Conservation (phyloP, 2,888 invertebrate genomes). For the Halictus quadricinctus region DNA sequence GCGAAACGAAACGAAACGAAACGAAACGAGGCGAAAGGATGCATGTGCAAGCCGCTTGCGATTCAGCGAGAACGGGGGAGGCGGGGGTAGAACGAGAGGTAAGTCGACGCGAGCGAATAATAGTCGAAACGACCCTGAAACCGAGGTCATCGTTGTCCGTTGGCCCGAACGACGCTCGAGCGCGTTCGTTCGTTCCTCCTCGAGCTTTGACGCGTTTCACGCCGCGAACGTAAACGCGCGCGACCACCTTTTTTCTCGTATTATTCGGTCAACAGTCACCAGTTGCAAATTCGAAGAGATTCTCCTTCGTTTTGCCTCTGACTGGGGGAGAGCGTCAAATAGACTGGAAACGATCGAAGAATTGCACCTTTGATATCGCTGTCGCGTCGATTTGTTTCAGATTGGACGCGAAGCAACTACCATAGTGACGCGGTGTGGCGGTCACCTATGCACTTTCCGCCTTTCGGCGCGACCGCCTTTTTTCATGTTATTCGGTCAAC, state of each 20-base stretch:
- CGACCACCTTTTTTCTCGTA: background rate
- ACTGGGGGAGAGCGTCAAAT: too few species aligned
- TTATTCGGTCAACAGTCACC: background rate
- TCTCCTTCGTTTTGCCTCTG: background rate
- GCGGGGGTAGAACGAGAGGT: constrained; percentile 44
- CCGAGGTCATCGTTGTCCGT: constrained; percentile 73
- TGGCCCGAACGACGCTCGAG: constrained; percentile 65
- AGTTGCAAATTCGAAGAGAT: background rate
- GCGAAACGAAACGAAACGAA: constrained; percentile 16
- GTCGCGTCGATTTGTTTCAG: background rate
- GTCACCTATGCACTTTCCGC: too few species aligned
- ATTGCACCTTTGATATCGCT: background rate
- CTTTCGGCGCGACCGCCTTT: too few species aligned
- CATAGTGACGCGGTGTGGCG: too few species aligned
- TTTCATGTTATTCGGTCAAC: too few species aligned
- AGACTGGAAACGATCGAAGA: background rate
- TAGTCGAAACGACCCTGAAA: constrained; percentile 75
- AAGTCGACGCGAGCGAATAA: constrained; percentile 69
- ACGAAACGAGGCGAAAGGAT: constrained; percentile 46
- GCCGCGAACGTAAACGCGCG: constrained; percentile 31
- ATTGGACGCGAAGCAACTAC: background rate
- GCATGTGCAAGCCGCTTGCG: constrained; percentile 28
- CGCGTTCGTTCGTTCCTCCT: constrained; percentile 49
- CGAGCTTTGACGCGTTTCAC: constrained; percentile 42
- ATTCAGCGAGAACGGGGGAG: constrained; percentile 28